phyloP scores from a whole-genome alignment of 2,888 invertebrate genomes.

The Drosophila neoperkinsi region DNA sequence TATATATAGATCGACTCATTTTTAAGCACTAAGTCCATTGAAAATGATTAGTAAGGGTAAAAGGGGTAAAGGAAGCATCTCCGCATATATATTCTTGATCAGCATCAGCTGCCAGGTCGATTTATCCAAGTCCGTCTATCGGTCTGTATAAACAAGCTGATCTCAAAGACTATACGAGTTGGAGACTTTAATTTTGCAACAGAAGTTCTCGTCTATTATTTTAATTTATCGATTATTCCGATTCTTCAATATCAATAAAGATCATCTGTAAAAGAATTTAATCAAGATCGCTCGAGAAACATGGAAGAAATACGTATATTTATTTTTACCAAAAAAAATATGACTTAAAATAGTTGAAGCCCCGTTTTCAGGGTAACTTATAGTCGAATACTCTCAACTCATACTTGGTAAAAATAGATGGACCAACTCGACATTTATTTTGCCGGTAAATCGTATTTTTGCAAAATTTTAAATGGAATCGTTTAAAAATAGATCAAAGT shows the following conservation, averaged over 20 bases:
- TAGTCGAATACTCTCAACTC: not conserved
- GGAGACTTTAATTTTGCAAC: not conserved
- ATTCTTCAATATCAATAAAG: not conserved
- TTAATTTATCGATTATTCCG: not conserved
- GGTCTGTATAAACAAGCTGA: not conserved
- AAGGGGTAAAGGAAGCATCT: not conserved
- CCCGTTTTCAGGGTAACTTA: not conserved
- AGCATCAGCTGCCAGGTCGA: not conserved
- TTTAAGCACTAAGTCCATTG: too few species aligned
- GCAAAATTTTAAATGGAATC: constrained; percentile 18
- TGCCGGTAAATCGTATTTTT: not conserved
- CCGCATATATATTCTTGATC: not conserved
- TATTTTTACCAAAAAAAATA: not conserved
- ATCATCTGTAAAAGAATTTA: not conserved
- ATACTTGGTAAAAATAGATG: not conserved
- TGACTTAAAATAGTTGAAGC: not conserved
- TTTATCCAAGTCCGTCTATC: not conserved
- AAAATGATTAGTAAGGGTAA: too few species aligned
- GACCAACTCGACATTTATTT: not conserved
- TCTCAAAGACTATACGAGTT: not conserved
- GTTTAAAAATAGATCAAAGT: constrained; percentile 68
- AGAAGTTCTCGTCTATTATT: not conserved
- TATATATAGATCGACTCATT: not conserved
- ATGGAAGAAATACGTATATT: not conserved
- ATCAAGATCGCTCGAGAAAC: not conserved